These are phyloP conservation scores for Chlorops oryzae DNA, from an alignment of 1,140 invertebrate genomes.

Conservation along the genomic window DNA sequence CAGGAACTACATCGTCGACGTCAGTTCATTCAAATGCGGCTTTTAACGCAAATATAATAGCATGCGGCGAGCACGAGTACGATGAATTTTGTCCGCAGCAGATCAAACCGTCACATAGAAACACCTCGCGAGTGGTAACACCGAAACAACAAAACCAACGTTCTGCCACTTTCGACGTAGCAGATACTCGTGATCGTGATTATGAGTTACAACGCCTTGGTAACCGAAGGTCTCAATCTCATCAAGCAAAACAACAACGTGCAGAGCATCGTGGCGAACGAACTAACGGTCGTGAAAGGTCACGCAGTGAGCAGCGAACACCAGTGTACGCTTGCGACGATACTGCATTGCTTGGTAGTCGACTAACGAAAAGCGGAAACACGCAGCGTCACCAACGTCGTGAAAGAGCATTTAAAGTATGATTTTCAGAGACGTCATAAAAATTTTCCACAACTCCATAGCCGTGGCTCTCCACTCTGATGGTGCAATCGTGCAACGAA, in stretches of 20 bases:
- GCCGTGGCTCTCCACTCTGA: no score
- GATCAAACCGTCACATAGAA: slow-evolving; percentile 19
- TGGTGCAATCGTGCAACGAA: no score
- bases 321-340: slow-evolving; percentile 39
- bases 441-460: slow-evolving; percentile 40
- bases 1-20: neutral
- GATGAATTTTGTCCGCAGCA: slow-evolving; percentile 41
- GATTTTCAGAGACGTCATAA: slow-evolving; percentile 50
- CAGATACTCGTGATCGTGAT: slow-evolving; percentile 39
- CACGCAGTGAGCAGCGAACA: slow-evolving; percentile 42
- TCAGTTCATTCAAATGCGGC: neutral
- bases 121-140: slow-evolving; percentile 4
- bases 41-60: slow-evolving; percentile 28
- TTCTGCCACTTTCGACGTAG: slow-evolving; percentile 39
- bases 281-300: slow-evolving; percentile 36
- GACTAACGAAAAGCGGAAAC: neutral
- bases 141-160: slow-evolving; percentile 31
- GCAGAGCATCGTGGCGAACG: slow-evolving; percentile 29
- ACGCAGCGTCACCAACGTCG: slow-evolving; percentile 38
- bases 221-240: slow-evolving; percentile 32
- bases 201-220: slow-evolving; percentile 41
- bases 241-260: slow-evolving; percentile 10
- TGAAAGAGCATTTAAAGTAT: slow-evolving; percentile 48
- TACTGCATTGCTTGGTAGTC: neutral
- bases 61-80: slow-evolving; percentile 41